These are phyloP conservation scores for Heliconius ethilla DNA, from an alignment of 2,888 invertebrate genomes.

Conservation along the genomic window DNA sequence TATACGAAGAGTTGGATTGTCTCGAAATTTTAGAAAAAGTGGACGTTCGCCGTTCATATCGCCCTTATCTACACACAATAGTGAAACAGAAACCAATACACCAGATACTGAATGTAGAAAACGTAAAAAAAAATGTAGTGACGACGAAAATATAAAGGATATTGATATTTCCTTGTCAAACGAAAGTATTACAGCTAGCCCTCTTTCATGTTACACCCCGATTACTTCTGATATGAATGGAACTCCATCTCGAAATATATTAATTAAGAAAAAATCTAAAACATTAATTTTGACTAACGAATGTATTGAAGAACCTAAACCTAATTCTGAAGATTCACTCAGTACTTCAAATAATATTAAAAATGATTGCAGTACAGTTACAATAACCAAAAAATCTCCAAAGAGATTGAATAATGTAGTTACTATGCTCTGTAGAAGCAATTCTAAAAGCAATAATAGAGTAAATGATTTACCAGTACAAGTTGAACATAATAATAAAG, in stretches of 20 bases:
- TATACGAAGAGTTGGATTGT: constrained; percentile 78
- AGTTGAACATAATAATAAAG: neutral
- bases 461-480: constrained; percentile 15
- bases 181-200: constrained; percentile 12
- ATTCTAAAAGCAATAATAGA: constrained; percentile 52
- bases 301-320: constrained; percentile 43
- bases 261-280: constrained; percentile 62
- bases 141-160: constrained; percentile 43
- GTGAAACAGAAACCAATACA: constrained; percentile 46
- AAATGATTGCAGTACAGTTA: constrained; percentile 4
- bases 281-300: constrained; percentile 50
- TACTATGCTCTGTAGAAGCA: constrained; percentile 47
- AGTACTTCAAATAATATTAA: neutral
- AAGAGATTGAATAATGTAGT: constrained; percentile 34
- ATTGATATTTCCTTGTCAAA: neutral
- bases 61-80: constrained; percentile 54
- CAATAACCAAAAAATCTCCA: constrained; percentile 17
- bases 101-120: constrained; percentile 55
- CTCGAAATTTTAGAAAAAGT: constrained; percentile 70
- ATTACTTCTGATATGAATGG: constrained; percentile 17
- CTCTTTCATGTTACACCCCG: constrained; percentile 22
- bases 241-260: constrained; percentile 59
- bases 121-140: constrained; percentile 53
- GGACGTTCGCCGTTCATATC: constrained; percentile 71
- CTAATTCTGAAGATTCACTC: constrained; percentile 2